These are phyloP conservation scores for Drepana falcataria DNA, from an alignment of 2,888 invertebrate species.

Conservation along the genomic window DNA sequence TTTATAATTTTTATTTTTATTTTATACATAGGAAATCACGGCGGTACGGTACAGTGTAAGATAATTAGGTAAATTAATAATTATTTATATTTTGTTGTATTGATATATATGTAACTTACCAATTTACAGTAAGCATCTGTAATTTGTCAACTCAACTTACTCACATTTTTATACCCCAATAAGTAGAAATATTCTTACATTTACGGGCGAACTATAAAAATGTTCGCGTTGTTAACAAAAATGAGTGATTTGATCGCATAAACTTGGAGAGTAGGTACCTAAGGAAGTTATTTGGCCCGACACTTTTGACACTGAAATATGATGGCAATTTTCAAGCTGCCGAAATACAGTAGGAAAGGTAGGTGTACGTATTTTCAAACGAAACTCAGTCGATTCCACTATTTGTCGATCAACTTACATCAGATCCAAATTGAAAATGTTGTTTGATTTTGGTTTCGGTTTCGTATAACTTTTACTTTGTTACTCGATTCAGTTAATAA, in stretches of 20 bases:
- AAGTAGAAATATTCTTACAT: background rate
- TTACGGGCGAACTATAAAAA: conserved; percentile 13
- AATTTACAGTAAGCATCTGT: background rate
- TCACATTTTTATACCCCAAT: background rate
- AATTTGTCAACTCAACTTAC: background rate
- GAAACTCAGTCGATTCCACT: conserved; percentile 55
- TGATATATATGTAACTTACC: background rate
- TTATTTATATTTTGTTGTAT: background rate
- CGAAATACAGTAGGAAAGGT: conserved; percentile 31
- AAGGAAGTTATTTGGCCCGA: conserved; percentile 59
- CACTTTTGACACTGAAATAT: conserved; percentile 65
- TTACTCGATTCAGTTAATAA: background rate
- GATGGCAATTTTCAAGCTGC: conserved; percentile 63
- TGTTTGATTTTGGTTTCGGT: conserved; percentile 40
- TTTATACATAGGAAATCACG: no score
- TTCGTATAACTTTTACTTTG: conserved; percentile 20
- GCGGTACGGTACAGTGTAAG: no score
- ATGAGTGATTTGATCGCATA: conserved; percentile 46
- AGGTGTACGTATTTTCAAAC: conserved; percentile 16
- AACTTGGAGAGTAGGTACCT: conserved; percentile 48
- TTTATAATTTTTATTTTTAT: no score
- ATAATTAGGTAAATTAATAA: background rate
- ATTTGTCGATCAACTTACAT: conserved; percentile 59
- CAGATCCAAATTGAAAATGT: conserved; percentile 56
- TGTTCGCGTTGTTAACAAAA: conserved; percentile 38